A percentile compares a stretch with the other conserved stretches of the same genome.
phyloP scores from a whole-genome alignment of 2,888 invertebrate species.

The Monochamus alternatus region DNA sequence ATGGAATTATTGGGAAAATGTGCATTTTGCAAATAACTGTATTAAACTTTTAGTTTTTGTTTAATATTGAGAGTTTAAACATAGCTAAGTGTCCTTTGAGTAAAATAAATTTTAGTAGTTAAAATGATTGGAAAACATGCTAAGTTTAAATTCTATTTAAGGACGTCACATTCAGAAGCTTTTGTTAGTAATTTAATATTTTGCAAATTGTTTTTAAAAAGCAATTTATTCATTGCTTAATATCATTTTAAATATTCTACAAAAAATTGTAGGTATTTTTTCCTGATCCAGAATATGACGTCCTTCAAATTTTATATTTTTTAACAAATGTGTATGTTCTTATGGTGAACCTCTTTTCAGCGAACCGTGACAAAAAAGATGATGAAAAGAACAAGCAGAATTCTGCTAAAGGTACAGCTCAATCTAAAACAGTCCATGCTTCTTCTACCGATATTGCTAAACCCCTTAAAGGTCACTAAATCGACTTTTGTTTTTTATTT shows the following conservation, averaged over 20 bases:
- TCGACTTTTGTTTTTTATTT: constrained; percentile 46
- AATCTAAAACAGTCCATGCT: constrained; percentile 63
- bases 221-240: too few relatives aligned
- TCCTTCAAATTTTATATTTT: not conserved
- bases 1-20: too few relatives aligned
- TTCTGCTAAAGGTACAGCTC: constrained; percentile 67
- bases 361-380: constrained; percentile 68
- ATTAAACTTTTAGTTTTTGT: too few relatives aligned
- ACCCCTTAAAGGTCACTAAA: constrained; percentile 59
- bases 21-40: too few relatives aligned
- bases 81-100: not conserved
- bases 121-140: not conserved
- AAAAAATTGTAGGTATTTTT: not conserved
- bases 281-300: not conserved
- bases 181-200: too few relatives aligned
- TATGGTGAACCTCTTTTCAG: constrained; percentile 64
- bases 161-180: not conserved
- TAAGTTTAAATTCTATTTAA: constrained; percentile 6
- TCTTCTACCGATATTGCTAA: constrained; percentile 57
- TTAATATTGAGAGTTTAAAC: not conserved
- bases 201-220: too few relatives aligned
- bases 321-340: constrained; percentile 21
- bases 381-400: constrained; percentile 68
- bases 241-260: too few relatives aligned
- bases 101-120: not conserved